Evolutionary conservation across 2,797 vertebrate species (phyloP).

Genomic region (Okamejei kenojei): DNA sequence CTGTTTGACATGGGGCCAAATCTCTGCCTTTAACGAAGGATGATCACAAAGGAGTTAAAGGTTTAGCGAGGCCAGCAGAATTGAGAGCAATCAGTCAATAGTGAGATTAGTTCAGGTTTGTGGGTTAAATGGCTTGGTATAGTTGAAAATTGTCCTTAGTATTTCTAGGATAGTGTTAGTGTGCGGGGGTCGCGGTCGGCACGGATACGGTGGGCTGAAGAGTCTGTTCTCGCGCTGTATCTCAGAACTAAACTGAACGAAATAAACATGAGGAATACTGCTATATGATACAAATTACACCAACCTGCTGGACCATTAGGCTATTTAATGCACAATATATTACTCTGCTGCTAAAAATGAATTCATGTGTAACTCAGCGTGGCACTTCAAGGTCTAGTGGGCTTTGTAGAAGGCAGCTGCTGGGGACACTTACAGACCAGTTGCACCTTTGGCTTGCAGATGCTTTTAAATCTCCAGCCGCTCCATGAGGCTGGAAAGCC

Average conservation of each 20-base stretch:
- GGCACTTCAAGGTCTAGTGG: background rate
- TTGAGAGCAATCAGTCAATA: background rate
- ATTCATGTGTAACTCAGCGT: background rate
- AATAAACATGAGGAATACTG: too few relatives aligned
- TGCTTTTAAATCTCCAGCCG: background rate
- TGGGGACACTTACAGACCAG: background rate
- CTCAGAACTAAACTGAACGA: too few relatives aligned
- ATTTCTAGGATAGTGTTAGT: too few relatives aligned
- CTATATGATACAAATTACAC: too few relatives aligned
- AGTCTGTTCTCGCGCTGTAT: background rate
- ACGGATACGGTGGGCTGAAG: background rate
- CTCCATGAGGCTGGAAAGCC: background rate
- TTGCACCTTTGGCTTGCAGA: background rate
- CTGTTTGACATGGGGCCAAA: background rate
- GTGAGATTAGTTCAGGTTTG: background rate
- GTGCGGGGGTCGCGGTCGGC: too few relatives aligned
- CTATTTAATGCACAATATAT: background rate
- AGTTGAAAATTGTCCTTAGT: too few relatives aligned
- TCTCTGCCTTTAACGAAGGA: background rate
- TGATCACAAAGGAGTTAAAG: background rate
- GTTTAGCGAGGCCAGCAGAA: background rate
- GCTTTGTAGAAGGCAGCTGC: background rate
- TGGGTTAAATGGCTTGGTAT: too few relatives aligned
- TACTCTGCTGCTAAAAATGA: background rate
- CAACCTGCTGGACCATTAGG: background rate